Evolutionary conservation across 1,140 invertebrate species (phyloP), one percentile per base, ranked within the genome.

Genomic region (Archegozetes longisetosus): DNA sequence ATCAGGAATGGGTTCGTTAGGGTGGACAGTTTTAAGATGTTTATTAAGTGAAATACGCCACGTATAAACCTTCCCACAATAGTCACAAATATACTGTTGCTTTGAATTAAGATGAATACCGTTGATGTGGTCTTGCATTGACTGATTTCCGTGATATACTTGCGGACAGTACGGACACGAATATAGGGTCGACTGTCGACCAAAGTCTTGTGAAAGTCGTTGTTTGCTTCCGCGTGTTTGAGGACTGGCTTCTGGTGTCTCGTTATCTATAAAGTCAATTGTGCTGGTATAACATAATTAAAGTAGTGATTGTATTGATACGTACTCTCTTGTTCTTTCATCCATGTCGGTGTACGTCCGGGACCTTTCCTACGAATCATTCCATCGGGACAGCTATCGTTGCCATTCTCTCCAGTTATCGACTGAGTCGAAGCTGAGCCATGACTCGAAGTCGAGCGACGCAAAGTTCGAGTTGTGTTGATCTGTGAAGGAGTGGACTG

Each of bases 1-100:
- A 40, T 40, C 32, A 40, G 6, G 17, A 40, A 40, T 40, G 6
- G 32, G 32, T 40, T 40, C 32, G 17, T 40, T 40, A 9, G 32
- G 32, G 17, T 40, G 32, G 32, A 6, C 6, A 9, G 32, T 40
- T 17, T 40, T 40, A 6, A 60, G 20, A 54, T 60, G 58, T 28
- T 60, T 60, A 13, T 28, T 60, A 12, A 60, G 27, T 25, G 26
- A 32, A 13, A 60, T 60, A 20, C 64, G 64, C 66, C 66, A 67
- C 23, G 60, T 64, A 48, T 66, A 67, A 24, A 62, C 53, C 40
- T 67, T 67, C 22, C 64, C 62, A 32, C 66, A 67, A 29, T 65
- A 40, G 14, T 57, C 56, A 27, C 66, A 67, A 24, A 63, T 61
- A 47, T 66, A 67, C 49, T 61, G 64, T 3, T 52, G 58, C 51